These are phyloP conservation scores for Columba livia DNA, from an alignment of 2,113 vertebrate genomes.

Conservation along the genomic window DNA sequence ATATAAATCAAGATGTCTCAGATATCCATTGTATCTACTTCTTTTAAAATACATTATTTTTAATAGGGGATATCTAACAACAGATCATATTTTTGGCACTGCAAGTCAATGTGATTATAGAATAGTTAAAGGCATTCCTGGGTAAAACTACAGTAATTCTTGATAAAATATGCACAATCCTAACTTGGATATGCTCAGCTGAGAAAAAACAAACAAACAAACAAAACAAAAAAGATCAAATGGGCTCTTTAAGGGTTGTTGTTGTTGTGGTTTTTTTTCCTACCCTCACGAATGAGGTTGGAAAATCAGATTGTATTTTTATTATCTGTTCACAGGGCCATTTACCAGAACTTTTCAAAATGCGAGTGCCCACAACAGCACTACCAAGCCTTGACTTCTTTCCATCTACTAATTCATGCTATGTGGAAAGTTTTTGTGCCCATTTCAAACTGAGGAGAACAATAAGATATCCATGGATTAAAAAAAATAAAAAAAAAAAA, in stretches of 20 bases:
- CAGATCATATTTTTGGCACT: background rate
- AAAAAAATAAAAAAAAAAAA: background rate
- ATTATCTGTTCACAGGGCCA: background rate
- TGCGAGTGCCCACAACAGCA: rapidly evolving
- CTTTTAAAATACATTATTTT: background rate
- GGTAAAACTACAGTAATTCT: background rate
- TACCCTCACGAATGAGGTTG: background rate
- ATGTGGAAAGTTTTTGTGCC: background rate
- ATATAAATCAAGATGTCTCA: background rate
- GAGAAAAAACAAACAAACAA: background rate
- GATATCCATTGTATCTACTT: background rate
- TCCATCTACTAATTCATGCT: background rate
- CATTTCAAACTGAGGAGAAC: background rate
- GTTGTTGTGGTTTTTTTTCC: no score
- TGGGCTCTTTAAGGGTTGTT: background rate
- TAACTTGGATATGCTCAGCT: background rate
- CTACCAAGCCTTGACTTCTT: background rate
- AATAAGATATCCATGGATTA: background rate
- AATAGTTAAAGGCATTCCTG: background rate
- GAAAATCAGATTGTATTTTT: background rate
- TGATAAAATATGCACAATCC: background rate
- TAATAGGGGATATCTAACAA: background rate
- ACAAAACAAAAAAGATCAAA: background rate
- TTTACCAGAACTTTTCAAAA: background rate
- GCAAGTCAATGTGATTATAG: background rate